phyloP scores from a whole-genome alignment of 2,113 vertebrate genomes.

The Notiomystis cincta region DNA sequence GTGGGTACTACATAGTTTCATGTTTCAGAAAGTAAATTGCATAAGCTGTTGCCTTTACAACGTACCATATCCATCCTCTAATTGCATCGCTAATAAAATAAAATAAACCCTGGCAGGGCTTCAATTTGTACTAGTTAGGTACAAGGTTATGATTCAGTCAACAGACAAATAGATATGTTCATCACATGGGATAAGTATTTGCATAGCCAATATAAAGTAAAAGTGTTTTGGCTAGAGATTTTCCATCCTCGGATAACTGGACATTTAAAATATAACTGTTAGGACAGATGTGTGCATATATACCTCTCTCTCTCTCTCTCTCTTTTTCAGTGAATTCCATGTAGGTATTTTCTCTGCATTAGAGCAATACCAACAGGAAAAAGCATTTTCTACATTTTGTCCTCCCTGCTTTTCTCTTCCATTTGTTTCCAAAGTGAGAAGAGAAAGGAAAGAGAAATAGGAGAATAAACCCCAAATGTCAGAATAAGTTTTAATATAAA shows the following conservation, averaged over 20 bases:
- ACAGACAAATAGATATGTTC: background rate
- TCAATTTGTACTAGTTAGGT: background rate
- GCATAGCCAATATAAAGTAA: background rate
- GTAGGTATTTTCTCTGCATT: background rate
- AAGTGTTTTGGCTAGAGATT: background rate
- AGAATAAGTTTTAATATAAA: background rate
- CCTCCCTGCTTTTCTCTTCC: background rate
- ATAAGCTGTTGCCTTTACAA: background rate
- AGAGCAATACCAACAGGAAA: background rate
- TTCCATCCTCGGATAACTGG: background rate
- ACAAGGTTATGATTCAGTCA: background rate
- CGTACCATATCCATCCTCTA: background rate
- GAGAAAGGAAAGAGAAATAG: background rate
- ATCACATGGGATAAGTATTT: background rate
- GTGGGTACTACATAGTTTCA: background rate
- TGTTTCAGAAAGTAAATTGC: background rate
- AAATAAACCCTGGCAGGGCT: background rate
- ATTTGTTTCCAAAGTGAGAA: background rate
- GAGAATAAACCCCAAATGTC: background rate
- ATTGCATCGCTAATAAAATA: background rate
- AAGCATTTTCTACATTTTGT: background rate
- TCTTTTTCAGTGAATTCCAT: background rate
- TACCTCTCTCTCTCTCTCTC: background rate
- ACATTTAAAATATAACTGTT: background rate
- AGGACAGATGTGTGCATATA: background rate